Conservation (phyloP, 1,140 invertebrate species). For the Cotesia chilonis region DNA sequence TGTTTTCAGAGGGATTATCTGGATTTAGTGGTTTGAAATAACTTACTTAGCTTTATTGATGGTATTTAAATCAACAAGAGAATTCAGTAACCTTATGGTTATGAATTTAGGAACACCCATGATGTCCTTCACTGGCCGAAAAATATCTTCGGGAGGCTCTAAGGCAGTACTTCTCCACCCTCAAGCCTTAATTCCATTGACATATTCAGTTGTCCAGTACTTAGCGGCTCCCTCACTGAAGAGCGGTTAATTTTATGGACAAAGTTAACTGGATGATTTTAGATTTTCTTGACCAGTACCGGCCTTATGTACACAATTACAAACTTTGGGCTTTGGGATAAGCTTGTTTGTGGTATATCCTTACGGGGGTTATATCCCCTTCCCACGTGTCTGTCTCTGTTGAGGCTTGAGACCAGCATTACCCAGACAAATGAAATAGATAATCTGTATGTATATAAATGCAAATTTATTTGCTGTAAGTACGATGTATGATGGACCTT, state of each 20-base stretch:
- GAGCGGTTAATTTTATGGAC: slow-evolving; percentile 35
- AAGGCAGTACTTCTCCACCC: background rate
- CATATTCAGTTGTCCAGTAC: slow-evolving; percentile 10
- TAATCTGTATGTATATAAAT: background rate
- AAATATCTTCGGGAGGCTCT: background rate
- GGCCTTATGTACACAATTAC: slow-evolving; percentile 53
- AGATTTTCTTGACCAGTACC: slow-evolving; percentile 36
- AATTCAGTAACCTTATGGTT: slow-evolving; percentile 29
- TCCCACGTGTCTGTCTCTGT: slow-evolving; percentile 9
- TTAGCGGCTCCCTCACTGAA: background rate
- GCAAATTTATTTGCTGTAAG: background rate
- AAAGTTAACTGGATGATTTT: slow-evolving; percentile 61
- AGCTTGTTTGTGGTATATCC: slow-evolving; percentile 40
- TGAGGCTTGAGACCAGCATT: slow-evolving; percentile 4
- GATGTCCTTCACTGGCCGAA: background rate
- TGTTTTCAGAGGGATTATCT: slow-evolving; percentile 35
- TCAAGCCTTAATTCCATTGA: slow-evolving; percentile 31
- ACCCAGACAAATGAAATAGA: background rate
- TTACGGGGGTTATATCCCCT: too few relatives aligned
- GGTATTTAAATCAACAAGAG: slow-evolving; percentile 43
- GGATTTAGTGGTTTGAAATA: slow-evolving; percentile 40
- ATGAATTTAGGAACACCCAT: background rate
- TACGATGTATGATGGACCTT: background rate
- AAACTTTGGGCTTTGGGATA: slow-evolving; percentile 53
- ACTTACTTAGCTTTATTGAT: slow-evolving; percentile 39